phyloP scores from a whole-genome alignment of 64 coral and sea anemone species.

The Pocillopora damicornis region DNA sequence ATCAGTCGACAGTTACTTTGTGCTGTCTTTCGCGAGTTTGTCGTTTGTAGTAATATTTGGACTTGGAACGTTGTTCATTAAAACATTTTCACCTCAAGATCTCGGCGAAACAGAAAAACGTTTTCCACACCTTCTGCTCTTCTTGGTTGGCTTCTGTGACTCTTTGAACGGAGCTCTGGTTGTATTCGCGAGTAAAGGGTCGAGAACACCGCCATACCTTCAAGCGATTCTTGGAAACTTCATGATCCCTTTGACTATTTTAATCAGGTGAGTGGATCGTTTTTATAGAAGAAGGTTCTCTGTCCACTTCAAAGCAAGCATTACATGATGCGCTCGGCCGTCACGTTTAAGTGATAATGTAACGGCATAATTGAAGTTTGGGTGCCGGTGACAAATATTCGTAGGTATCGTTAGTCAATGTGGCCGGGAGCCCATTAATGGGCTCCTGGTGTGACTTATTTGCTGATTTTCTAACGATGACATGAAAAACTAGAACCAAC shows the following conservation, averaged over 20 bases:
- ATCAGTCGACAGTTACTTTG: slow-evolving; percentile 55
- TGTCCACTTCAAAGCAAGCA: background rate
- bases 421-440: too few relatives aligned
- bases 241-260: slow-evolving; percentile 45
- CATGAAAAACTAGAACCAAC: too few relatives aligned
- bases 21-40: slow-evolving; percentile 39
- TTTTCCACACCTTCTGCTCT: slow-evolving; percentile 58
- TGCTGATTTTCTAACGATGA: too few relatives aligned
- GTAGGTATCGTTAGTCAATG: too few relatives aligned
- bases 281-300: background rate
- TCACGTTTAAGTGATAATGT: too few relatives aligned
- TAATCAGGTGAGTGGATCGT: slow-evolving; percentile 42
- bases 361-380: too few relatives aligned
- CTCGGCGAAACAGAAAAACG: slow-evolving; percentile 65
- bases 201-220: slow-evolving; percentile 62
- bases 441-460: too few relatives aligned
- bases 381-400: too few relatives aligned
- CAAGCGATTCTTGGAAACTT: slow-evolving; percentile 72
- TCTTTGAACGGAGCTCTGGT: slow-evolving; percentile 57
- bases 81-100: slow-evolving; percentile 51
- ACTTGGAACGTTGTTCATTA: slow-evolving; percentile 34
- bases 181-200: slow-evolving; percentile 47
- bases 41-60: slow-evolving; percentile 61
- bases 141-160: slow-evolving; percentile 61
- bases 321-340: too few relatives aligned